phyloP scores from a whole-genome alignment of 2,113 vertebrate species.

The Hippotragus niger region DNA sequence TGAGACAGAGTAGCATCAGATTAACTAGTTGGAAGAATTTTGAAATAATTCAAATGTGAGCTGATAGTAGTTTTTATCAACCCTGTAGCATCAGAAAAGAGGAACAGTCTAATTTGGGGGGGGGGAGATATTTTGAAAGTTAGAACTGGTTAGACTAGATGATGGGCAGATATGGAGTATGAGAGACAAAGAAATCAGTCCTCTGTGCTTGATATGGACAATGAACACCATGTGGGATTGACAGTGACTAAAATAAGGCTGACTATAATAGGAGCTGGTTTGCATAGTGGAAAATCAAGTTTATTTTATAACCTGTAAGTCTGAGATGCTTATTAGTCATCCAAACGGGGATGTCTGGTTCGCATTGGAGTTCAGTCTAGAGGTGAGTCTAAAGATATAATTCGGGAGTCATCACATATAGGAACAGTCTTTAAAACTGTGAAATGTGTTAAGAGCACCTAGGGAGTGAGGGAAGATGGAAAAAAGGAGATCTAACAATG shows the following conservation, averaged over 20 bases:
- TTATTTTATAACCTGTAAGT: slow-evolving; percentile 18
- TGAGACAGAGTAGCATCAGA: neutral
- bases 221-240: neutral
- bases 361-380: neutral
- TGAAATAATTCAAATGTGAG: slow-evolving; percentile 24
- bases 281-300: neutral
- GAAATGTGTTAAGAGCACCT: neutral
- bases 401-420: neutral
- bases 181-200: neutral
- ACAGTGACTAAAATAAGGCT: neutral
- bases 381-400: neutral
- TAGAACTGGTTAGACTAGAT: neutral
- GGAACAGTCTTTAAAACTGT: slow-evolving; percentile 39
- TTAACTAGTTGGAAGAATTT: neutral
- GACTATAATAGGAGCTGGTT: neutral
- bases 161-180: neutral
- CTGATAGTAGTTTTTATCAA: neutral
- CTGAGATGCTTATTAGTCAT: neutral
- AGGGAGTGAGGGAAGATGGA: slow-evolving; percentile 9
- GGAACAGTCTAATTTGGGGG: neutral
- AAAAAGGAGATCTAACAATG: slow-evolving; percentile 24
- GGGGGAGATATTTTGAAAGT: neutral
- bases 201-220: neutral
- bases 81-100: neutral
- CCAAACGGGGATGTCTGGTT: neutral